A percentile compares a stretch with the other conserved stretches of the same genome.
Evolutionary conservation across 2,797 vertebrate species (phyloP).

Genomic region (Characodon lateralis): DNA sequence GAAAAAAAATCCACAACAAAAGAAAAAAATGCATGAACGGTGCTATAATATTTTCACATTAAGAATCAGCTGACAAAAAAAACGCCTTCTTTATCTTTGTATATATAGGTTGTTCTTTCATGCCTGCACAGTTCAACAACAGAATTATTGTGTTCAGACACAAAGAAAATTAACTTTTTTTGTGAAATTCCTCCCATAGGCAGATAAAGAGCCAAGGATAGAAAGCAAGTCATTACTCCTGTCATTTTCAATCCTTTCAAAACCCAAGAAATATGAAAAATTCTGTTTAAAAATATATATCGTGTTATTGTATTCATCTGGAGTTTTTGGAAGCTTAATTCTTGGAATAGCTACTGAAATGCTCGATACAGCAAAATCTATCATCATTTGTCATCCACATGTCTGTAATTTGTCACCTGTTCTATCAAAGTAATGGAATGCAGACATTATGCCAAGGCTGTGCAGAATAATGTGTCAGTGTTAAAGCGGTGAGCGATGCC

Average conservation of each 20-base stretch:
- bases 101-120: conserved; percentile 38
- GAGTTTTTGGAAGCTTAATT: conserved; percentile 26
- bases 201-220: conserved; percentile 6
- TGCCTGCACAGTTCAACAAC: conserved; percentile 37
- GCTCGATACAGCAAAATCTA: conserved; percentile 22
- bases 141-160: conserved; percentile 26
- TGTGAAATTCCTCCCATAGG: conserved; percentile 10
- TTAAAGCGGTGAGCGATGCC: conserved; percentile 51
- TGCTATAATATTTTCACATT: conserved; percentile 36
- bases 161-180: conserved; percentile 15
- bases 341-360: conserved; percentile 38
- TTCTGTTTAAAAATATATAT: conserved; percentile 27
- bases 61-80: conserved; percentile 31
- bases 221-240: conserved; percentile 13
- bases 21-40: conserved; percentile 31
- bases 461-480: conserved; percentile 58
- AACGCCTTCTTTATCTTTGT: conserved; percentile 35
- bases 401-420: conserved; percentile 68
- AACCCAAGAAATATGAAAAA: conserved; percentile 15
- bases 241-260: conserved; percentile 14
- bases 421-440: conserved; percentile 56
- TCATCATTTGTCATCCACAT: conserved; percentile 44
- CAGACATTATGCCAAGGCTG: conserved; percentile 53
- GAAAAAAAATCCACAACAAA: conserved; percentile 5
- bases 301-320: background rate